These are phyloP conservation scores for Cydia fagiglandana DNA, from an alignment of 1,140 invertebrate species.

Conservation along the genomic window DNA sequence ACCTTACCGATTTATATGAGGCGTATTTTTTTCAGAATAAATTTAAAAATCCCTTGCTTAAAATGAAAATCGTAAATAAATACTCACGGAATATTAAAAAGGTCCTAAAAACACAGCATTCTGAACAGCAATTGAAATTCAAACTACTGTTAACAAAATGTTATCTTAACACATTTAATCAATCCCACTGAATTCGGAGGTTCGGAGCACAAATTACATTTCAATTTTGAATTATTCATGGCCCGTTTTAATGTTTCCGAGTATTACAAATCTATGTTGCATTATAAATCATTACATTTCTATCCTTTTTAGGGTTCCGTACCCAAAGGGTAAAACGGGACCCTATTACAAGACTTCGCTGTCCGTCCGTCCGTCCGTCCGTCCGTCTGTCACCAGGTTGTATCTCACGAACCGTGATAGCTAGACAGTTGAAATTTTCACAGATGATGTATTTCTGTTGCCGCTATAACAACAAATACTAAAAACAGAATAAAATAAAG, in stretches of 20 bases:
- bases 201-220: conserved; percentile 29
- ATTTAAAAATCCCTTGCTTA: not conserved
- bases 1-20: too few relatives aligned
- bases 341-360: too few relatives aligned
- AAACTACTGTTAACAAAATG: conserved; percentile 31
- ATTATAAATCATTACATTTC: not conserved
- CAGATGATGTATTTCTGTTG: too few relatives aligned
- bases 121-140: conserved; percentile 5
- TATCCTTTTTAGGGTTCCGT: too few relatives aligned
- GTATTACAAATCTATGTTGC: conserved; percentile 25
- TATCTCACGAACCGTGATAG: too few relatives aligned
- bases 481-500: too few relatives aligned
- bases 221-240: conserved; percentile 31
- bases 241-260: conserved; percentile 24
- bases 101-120: not conserved
- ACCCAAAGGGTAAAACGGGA: too few relatives aligned
- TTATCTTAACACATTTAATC: conserved; percentile 32
- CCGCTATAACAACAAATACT: too few relatives aligned
- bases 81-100: not conserved
- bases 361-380: too few relatives aligned
- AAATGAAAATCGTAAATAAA: not conserved
- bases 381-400: too few relatives aligned
- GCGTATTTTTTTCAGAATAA: too few relatives aligned
- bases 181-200: conserved; percentile 18
- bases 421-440: too few relatives aligned